Conservation (phyloP, 1,140 invertebrate genomes). For the Limonius californicus region DNA sequence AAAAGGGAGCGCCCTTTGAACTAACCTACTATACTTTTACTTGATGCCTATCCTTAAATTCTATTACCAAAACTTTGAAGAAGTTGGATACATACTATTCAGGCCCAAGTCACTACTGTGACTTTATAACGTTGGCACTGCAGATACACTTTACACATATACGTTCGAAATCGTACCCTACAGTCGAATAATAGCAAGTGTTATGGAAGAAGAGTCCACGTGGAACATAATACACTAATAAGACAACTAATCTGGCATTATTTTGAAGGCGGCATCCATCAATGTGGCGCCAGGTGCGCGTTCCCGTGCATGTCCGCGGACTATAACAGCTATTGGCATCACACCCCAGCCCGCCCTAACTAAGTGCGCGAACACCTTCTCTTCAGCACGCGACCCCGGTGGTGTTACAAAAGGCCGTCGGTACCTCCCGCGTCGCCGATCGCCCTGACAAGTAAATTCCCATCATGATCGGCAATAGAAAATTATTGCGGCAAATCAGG, state of each 20-base stretch:
- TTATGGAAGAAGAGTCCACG: not conserved
- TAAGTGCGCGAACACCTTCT: constrained; percentile 12
- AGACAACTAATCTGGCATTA: constrained; percentile 1
- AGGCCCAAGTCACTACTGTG: too few relatives aligned
- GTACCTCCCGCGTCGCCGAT: not conserved
- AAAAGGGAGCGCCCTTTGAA: too few relatives aligned
- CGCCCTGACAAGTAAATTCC: not conserved
- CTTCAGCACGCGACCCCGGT: constrained; percentile 3
- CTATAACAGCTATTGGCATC: constrained; percentile 6
- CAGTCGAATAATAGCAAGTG: too few relatives aligned
- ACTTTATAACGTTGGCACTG: too few relatives aligned
- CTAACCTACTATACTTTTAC: too few relatives aligned
- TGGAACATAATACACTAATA: not conserved
- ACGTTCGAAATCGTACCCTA: too few relatives aligned
- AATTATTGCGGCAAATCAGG: not conserved
- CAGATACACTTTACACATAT: too few relatives aligned
- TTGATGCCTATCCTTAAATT: too few relatives aligned
- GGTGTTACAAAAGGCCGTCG: not conserved
- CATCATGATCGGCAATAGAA: not conserved
- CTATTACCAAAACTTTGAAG: too few relatives aligned
- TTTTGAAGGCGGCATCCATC: constrained; percentile 6
- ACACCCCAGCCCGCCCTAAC: constrained; percentile 7
- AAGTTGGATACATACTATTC: too few relatives aligned
- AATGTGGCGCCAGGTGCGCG: not conserved
- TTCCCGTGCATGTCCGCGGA: constrained; percentile 8